Base-by-base conservation (phyloP, 37 sponge, comb jelly and placozoan species). In the Geodia barretti region DNA sequence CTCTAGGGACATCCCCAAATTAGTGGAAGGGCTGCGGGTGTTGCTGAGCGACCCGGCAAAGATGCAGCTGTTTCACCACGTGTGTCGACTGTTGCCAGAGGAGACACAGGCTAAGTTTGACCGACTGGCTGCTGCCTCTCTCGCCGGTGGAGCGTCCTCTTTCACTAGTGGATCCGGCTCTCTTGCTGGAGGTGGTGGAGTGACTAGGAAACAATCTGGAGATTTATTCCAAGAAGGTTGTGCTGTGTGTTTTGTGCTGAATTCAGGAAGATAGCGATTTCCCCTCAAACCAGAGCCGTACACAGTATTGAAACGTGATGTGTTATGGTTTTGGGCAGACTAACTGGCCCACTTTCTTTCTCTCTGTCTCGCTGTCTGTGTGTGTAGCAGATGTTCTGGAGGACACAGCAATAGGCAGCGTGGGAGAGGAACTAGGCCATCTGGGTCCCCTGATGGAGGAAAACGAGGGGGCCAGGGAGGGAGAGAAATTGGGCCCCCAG, bases 71-170 rank as follows among this genome's bases (percentile, higher is more conserved):
- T 82, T 91, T 35, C 95, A 94, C 60, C 71, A 94, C 42, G 78
- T 94, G 25, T 94, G 95, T 58, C 95, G 88, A 75, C 86, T 94
- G 23, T 84, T 94, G 19, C 95, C 95, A 47, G 77, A 73, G 3
- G 72, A 88, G n/a, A 79, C 63, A 2, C 89, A 91, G 60, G 47
- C 21, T 38, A 89, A 84, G 59, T 94, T 94, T 85, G 95, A 94
- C 66, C 74, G 69, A 20, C 29, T 78, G 21, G 95, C 95, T 35
- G 95, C 95, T 0, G 41, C 59, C 40, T 62, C 38, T 58, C 66
- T 79, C 1, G 60, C 79, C 19, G 79, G 70, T 65, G 79, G 79
- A 62, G 41, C 3, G 41, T 37, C 37, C 67, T 23, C 31, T 65
- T 7, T 30, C 11, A 26, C 4, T 64, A 29, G 64, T 17, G 42